Evolutionary conservation across 1,140 invertebrate genomes (phyloP), one percentile per base, ranked within the genome.

Genomic region (Eurosta solidaginis): DNA sequence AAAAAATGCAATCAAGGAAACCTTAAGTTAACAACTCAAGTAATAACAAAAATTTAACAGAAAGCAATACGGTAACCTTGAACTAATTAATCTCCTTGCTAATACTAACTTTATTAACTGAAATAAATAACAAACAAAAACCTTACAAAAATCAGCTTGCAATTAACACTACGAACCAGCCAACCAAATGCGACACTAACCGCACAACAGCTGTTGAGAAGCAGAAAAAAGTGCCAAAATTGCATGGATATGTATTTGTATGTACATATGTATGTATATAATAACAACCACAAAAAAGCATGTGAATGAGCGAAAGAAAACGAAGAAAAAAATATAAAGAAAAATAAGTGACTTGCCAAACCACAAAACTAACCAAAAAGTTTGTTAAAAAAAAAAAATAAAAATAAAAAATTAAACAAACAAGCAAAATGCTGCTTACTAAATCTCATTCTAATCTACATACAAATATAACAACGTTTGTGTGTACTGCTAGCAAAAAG

Each of bases 151-250:
- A 68, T 68, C 59, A 68, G 40, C 59, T 68, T 68, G 59, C 59
- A 68, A 68, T 68, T 68, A 68, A 36, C 59, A 68, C n/a, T 68
- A 40, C n/a, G n/a, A n/a, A n/a, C n/a, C n/a, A n/a, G n/a, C n/a
- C n/a, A n/a, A n/a, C 40, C 27, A 5, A 20, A 33, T 40, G 59
- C 59, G 40, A 40, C n/a, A 20, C 29, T 33, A 29, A 5, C 33
- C 59, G 7, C 59, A 68, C 2, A 12, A 54, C 50, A 54, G 6
- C 22, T 25, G 10, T 25, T 54, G 20, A 20, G 49, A n/a, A n/a
- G 47, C 50, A 7, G 29, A 54, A 14, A 5, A 7, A 33, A 2
- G 10, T 63, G 3, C 3, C n/a, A 5, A 10, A n/a, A 22, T 5
- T 20, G 49, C 4, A 49, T 17, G 1, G 45, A n/a, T 49, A 17